phyloP scores from a whole-genome alignment of 2,888 invertebrate species.

The Andrena praecox region DNA sequence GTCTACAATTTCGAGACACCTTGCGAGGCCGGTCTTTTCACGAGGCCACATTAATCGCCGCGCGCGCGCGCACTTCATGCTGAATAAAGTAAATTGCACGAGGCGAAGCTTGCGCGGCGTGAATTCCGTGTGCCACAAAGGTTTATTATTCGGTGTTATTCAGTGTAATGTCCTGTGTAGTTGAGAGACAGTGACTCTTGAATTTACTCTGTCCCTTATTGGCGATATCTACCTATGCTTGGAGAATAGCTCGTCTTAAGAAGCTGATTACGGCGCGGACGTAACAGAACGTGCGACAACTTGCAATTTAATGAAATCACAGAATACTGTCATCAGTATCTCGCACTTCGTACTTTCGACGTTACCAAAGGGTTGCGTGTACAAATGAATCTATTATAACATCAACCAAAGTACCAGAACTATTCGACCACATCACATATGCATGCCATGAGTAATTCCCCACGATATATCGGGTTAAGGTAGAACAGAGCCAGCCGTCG shows the following conservation, averaged over 20 bases:
- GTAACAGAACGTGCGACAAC: not conserved
- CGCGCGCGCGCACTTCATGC: slow-evolving; percentile 54
- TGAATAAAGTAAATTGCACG: slow-evolving; percentile 51
- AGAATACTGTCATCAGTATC: too few species aligned
- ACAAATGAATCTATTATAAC: too few species aligned
- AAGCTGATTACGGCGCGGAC: not conserved
- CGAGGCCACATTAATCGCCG: slow-evolving; percentile 55
- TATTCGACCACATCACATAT: not conserved
- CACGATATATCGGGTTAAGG: not conserved
- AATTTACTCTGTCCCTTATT: not conserved
- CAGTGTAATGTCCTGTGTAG: not conserved
- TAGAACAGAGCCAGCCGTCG: not conserved
- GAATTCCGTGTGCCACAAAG: slow-evolving; percentile 26
- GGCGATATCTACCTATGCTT: not conserved
- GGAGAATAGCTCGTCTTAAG: not conserved
- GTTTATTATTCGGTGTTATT: slow-evolving; percentile 30
- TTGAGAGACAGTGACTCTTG: slow-evolving; percentile 19
- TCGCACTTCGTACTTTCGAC: too few species aligned
- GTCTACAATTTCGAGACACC: slow-evolving; percentile 63
- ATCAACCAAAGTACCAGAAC: not conserved
- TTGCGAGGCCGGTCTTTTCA: slow-evolving; percentile 33
- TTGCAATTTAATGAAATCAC: too few species aligned
- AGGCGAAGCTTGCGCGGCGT: slow-evolving; percentile 37
- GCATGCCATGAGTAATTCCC: not conserved
- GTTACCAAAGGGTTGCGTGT: too few species aligned